Conservation (phyloP, 2,888 invertebrate genomes). For the Pristionchus mayeri region DNA sequence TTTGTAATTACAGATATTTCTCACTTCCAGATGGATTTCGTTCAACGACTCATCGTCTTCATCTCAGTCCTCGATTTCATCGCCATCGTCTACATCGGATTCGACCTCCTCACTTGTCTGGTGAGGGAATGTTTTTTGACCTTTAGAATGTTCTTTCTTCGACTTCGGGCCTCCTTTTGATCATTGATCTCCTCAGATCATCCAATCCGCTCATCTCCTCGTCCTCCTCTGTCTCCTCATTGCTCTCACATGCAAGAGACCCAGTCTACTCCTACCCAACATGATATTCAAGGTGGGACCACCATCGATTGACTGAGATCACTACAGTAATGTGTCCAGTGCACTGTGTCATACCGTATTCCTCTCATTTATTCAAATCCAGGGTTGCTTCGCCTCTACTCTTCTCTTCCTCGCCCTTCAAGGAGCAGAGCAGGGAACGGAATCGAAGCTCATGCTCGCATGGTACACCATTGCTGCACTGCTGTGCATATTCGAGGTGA, state of each 20-base stretch:
- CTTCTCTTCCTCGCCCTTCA: constrained; percentile 45
- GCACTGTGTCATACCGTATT: no score
- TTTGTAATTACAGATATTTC: not conserved
- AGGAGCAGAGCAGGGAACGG: constrained; percentile 26
- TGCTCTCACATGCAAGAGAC: not conserved
- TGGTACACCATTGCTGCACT: constrained; percentile 19
- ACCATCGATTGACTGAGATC: no score
- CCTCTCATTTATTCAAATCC: not conserved
- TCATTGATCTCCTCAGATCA: constrained; percentile 14
- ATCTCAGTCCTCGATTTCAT: constrained; percentile 14
- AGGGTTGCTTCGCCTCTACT: constrained; percentile 46
- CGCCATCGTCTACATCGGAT: constrained; percentile 21
- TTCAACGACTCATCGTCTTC: constrained; percentile 43
- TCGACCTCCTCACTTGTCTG: constrained; percentile 12
- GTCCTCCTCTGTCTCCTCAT: not conserved
- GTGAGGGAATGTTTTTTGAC: not conserved
- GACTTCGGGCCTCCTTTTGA: not conserved
- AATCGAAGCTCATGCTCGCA: not conserved
- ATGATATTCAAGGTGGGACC: constrained; percentile 24
- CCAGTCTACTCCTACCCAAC: constrained; percentile 29
- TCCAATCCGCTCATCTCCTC: constrained; percentile 23
- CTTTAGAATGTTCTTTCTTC: not conserved
- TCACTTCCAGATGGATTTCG: constrained; percentile 30
- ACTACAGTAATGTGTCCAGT: no score
- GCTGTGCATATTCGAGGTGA: constrained; percentile 42